phyloP scores from a whole-genome alignment of 2,797 vertebrate genomes.

The Pygocentrus nattereri region DNA sequence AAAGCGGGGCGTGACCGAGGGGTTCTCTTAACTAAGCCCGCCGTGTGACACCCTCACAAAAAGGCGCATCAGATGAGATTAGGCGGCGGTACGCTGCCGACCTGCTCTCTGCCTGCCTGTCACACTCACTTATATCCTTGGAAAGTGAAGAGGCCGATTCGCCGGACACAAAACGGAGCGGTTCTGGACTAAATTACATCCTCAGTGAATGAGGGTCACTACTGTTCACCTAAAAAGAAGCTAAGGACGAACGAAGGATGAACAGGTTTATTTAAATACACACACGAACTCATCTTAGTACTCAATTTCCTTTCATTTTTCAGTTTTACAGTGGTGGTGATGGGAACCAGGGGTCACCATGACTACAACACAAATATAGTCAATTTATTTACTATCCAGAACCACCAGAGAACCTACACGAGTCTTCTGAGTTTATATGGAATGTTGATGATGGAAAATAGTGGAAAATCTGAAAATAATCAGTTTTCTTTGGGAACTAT shows the following conservation, averaged over 20 bases:
- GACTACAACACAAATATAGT: too few relatives aligned
- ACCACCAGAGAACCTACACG: too few relatives aligned
- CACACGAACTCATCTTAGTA: too few relatives aligned
- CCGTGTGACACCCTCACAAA: slow-evolving; percentile 23
- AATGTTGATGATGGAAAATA: too few relatives aligned
- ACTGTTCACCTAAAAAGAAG: background rate
- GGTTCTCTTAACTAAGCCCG: slow-evolving; percentile 9
- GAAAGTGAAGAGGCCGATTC: background rate
- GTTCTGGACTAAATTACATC: background rate
- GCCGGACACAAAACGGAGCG: background rate
- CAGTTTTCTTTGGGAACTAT: too few relatives aligned
- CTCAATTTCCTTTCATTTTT: too few relatives aligned
- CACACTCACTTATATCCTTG: slow-evolving; percentile 23
- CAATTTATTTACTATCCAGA: too few relatives aligned
- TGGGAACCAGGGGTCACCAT: too few relatives aligned
- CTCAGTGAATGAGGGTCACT: background rate
- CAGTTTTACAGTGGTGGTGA: too few relatives aligned
- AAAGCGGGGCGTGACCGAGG: slow-evolving; percentile 13
- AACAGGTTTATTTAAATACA: too few relatives aligned
- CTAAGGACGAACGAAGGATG: background rate
- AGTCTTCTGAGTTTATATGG: too few relatives aligned
- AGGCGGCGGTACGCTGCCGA: slow-evolving; percentile 3
- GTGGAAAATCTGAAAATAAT: too few relatives aligned
- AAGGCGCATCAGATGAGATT: slow-evolving; percentile 45
- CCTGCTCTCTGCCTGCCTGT: background rate